These are phyloP conservation scores for Pocillopora meandrina DNA, from an alignment of 92 coral and sea anemone genomes.

Conservation along the genomic window DNA sequence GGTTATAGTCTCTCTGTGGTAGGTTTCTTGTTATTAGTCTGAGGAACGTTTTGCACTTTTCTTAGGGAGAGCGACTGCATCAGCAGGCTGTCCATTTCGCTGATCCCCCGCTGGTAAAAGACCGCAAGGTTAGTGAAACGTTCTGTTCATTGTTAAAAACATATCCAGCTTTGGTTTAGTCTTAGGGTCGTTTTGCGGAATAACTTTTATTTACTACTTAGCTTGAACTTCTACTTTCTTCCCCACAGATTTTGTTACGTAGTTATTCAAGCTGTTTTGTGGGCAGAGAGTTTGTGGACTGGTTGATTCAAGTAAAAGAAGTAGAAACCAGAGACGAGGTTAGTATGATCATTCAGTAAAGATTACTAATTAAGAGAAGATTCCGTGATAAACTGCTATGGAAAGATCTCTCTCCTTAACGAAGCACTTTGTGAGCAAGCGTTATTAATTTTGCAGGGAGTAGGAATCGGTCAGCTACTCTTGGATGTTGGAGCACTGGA, in stretches of 20 bases:
- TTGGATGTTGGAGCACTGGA: conserved; percentile 74
- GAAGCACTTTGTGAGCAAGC: too few species aligned
- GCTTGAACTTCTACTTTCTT: conserved; percentile 1
- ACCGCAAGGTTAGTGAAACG: conserved; percentile 73
- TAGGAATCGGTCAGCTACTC: conserved; percentile 68
- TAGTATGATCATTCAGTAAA: not conserved
- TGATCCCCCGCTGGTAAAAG: conserved; percentile 92
- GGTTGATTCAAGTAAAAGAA: conserved; percentile 82
- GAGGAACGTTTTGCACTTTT: not conserved
- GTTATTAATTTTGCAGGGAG: conserved; percentile 56
- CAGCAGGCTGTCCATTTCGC: conserved; percentile 77
- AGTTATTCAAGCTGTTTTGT: conserved; percentile 79
- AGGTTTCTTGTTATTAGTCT: not conserved
- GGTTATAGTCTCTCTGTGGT: not conserved
- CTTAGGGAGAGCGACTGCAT: conserved; percentile 80
- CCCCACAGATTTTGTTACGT: conserved; percentile 73
- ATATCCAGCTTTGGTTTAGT: not conserved
- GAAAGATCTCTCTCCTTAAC: too few species aligned
- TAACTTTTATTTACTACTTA: not conserved
- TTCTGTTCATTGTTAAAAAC: not conserved
- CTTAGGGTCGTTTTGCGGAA: not conserved
- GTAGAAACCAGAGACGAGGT: conserved; percentile 77
- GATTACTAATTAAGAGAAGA: too few species aligned
- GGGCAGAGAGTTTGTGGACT: conserved; percentile 91
- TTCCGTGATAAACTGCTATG: too few species aligned